Percentiles rank a stretch among this genome's conserved stretches.
Conservation (phyloP, 1,140 invertebrate species). For the Cotesia typhae region DNA sequence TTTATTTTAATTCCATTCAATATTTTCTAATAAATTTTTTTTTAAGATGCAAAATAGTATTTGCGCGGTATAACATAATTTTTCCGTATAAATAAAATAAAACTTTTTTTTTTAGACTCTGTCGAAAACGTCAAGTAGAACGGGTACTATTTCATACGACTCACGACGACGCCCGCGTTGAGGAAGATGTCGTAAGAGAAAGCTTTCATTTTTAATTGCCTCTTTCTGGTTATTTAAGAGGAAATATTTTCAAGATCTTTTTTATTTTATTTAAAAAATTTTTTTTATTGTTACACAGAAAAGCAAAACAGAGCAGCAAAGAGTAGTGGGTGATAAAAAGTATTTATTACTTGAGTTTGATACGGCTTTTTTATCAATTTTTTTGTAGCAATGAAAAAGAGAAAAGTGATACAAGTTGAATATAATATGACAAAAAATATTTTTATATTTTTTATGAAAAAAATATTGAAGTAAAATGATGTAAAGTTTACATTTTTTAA, state of each 20-base stretch:
- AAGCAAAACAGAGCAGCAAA: conserved; percentile 28
- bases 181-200: neutral
- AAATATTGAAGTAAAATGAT: neutral
- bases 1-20: no score
- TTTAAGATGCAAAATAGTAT: no score
- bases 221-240: conserved; percentile 15
- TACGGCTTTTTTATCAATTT: conserved; percentile 20
- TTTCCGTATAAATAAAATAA: no score
- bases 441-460: neutral
- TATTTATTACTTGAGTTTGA: conserved; percentile 23
- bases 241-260: neutral
- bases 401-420: neutral
- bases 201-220: neutral
- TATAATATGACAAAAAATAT: neutral
- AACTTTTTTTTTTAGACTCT: no score
- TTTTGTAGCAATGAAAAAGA: conserved; percentile 12
- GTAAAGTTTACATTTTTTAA: no score
- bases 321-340: conserved; percentile 36
- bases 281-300: conserved; percentile 18
- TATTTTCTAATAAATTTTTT: conserved; percentile 14
- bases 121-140: no score
- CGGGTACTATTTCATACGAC: conserved; percentile 50
- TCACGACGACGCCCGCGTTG: conserved; percentile 59
- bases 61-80: no score
- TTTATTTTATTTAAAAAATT: conserved; percentile 13